phyloP scores from a whole-genome alignment of 1,140 invertebrate genomes.

The Drosophila willistoni region DNA sequence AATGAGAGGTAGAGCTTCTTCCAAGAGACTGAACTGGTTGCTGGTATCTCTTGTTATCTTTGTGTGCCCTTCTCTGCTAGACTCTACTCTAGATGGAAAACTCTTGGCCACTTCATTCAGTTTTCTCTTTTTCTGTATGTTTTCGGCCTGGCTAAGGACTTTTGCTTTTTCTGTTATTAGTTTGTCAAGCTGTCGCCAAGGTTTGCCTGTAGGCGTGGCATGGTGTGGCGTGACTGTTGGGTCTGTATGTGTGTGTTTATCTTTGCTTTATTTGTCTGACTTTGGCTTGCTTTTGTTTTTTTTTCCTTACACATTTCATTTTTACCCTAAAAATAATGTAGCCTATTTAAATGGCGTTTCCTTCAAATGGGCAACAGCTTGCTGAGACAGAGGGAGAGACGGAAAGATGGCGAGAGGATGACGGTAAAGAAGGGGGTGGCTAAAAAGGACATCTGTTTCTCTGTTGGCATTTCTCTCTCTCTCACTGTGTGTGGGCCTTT shows the following conservation, averaged over 20 bases:
- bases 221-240: not conserved
- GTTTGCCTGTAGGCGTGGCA: conserved; percentile 16
- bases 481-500: conserved; percentile 53
- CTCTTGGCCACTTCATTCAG: conserved; percentile 43
- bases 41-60: conserved; percentile 21
- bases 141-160: conserved; percentile 35
- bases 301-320: conserved; percentile 17
- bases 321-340: conserved; percentile 54
- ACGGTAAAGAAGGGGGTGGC: not conserved
- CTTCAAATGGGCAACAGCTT: conserved; percentile 29
- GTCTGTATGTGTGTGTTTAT: conserved; percentile 54
- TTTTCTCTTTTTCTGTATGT: conserved; percentile 17
- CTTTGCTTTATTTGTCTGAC: conserved; percentile 68
- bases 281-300: conserved; percentile 26
- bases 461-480: conserved; percentile 27
- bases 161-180: conserved; percentile 60
- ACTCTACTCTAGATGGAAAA: conserved; percentile 18
- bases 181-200: conserved; percentile 73
- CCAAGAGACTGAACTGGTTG: conserved; percentile 7
- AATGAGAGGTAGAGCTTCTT: not conserved
- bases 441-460: conserved; percentile 73
- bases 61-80: conserved; percentile 13
- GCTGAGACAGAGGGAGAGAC: conserved; percentile 14
- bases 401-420: not conserved
- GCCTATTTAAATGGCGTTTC: conserved; percentile 55